Percentiles rank a stretch among this genome's conserved stretches.
Evolutionary conservation across 1,140 invertebrate species (phyloP).

Genomic region (Ectropis grisescens): DNA sequence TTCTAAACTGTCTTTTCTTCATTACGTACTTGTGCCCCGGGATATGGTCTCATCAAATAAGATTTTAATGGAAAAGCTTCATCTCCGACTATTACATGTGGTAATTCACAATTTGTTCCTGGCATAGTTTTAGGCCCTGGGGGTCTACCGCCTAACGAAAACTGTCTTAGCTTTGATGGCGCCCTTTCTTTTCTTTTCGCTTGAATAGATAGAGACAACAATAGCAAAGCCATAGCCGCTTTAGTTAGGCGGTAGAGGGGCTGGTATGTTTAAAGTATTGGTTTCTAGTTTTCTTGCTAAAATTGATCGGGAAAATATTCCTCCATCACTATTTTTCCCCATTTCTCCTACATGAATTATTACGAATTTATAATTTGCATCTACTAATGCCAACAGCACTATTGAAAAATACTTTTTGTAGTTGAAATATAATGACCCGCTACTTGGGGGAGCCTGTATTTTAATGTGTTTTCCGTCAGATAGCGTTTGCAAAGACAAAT

Average conservation of each 20-base stretch:
- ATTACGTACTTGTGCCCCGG: not conserved
- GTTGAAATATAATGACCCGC: slow-evolving; percentile 14
- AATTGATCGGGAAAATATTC: slow-evolving; percentile 22
- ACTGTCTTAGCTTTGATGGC: no score
- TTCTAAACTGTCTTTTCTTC: not conserved
- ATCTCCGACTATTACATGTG: slow-evolving; percentile 1
- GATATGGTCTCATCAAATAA: not conserved
- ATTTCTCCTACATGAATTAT: slow-evolving; percentile 32
- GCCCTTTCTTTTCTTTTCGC: no score
- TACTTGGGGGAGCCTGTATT: slow-evolving; percentile 6
- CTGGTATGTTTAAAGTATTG: slow-evolving; percentile 11
- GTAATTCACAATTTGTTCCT: not conserved
- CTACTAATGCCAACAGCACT: slow-evolving; percentile 13
- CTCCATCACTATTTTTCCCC: slow-evolving; percentile 32
- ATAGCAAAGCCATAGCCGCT: no score
- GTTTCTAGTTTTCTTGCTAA: slow-evolving; percentile 16
- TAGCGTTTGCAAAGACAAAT: slow-evolving; percentile 20
- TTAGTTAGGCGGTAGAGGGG: no score
- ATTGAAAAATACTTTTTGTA: slow-evolving; percentile 13
- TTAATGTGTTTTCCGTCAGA: slow-evolving; percentile 18
- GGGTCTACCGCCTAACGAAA: no score
- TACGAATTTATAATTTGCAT: slow-evolving; percentile 18
- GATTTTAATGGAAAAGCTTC: slow-evolving; percentile 1
- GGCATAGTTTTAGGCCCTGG: not conserved
- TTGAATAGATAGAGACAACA: no score